Conservation (phyloP, 2,888 invertebrate species). For the Synanthedon vespiformis region DNA sequence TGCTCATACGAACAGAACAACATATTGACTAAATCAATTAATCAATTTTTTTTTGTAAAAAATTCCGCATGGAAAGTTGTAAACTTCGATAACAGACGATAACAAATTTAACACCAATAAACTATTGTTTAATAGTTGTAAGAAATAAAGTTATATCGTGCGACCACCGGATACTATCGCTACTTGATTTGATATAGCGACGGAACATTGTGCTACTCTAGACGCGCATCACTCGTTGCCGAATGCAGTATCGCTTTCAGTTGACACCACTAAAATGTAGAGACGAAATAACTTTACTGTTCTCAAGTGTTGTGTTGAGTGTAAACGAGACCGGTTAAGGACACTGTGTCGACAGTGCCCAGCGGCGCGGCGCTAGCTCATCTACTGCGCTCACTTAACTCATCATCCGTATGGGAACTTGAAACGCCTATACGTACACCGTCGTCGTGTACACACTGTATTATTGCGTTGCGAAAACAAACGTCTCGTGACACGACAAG, state of each 20-base stretch:
- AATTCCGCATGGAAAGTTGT: not conserved
- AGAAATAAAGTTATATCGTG: not conserved
- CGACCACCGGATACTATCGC: not conserved
- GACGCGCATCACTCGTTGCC: not conserved
- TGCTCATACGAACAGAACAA: not conserved
- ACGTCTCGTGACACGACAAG: conserved; percentile 60
- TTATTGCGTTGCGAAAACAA: conserved; percentile 36
- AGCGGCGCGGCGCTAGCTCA: conserved; percentile 9
- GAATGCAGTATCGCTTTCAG: too few relatives aligned
- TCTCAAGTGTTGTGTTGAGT: conserved; percentile 1
- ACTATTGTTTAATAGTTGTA: not conserved
- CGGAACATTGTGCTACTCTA: not conserved
- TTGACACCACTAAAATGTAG: too few relatives aligned
- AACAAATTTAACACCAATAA: not conserved
- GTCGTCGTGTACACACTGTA: conserved; percentile 19
- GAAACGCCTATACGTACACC: conserved; percentile 23
- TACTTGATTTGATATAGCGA: not conserved
- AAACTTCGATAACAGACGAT: not conserved
- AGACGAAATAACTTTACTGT: not conserved
- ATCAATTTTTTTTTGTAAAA: not conserved
- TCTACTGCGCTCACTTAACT: conserved; percentile 12
- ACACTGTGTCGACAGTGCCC: not conserved
- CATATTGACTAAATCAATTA: not conserved
- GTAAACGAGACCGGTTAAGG: not conserved
- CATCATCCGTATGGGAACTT: conserved; percentile 27